Conservation (phyloP, 2,888 invertebrate genomes). For the Pimpla rufipes region DNA sequence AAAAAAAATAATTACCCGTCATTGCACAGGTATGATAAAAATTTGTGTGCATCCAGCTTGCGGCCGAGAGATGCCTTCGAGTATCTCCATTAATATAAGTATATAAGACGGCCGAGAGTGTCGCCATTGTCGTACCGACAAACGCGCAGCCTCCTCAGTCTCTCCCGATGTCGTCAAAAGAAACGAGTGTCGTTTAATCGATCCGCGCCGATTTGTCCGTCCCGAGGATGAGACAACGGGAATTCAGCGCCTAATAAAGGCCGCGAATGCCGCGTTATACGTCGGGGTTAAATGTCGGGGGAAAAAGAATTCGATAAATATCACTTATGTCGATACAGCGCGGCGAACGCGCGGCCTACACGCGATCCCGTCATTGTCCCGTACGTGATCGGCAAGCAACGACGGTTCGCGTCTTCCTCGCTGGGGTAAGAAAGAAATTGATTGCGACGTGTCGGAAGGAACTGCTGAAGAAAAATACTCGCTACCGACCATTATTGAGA, state of each 20-base stretch:
- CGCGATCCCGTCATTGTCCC: conserved; percentile 31
- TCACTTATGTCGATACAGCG: conserved; percentile 18
- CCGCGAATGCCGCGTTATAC: conserved; percentile 9
- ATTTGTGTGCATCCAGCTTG: too few relatives aligned
- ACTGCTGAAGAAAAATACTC: conserved; percentile 49
- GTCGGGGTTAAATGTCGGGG: conserved; percentile 34
- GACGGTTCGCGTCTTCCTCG: conserved; percentile 20
- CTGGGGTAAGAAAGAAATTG: conserved; percentile 50
- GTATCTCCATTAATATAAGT: conserved; percentile 23
- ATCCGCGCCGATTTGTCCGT: conserved; percentile 44
- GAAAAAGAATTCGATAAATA: conserved; percentile 57
- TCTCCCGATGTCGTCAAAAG: conserved; percentile 1
- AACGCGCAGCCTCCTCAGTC: neutral
- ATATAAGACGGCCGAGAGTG: conserved; percentile 12
- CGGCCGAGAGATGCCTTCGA: too few relatives aligned
- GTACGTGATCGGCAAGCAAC: conserved; percentile 59
- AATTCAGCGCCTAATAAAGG: conserved; percentile 28
- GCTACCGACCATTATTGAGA: conserved; percentile 46
- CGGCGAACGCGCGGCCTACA: conserved; percentile 14
- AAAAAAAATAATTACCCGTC: too few relatives aligned
- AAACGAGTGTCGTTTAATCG: conserved; percentile 56
- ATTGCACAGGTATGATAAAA: too few relatives aligned
- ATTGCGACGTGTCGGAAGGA: conserved; percentile 47
- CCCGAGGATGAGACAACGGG: neutral
- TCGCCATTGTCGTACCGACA: conserved; percentile 27